phyloP scores from a whole-genome alignment of 2,113 vertebrate species.

The Alaudala cheleensis region DNA sequence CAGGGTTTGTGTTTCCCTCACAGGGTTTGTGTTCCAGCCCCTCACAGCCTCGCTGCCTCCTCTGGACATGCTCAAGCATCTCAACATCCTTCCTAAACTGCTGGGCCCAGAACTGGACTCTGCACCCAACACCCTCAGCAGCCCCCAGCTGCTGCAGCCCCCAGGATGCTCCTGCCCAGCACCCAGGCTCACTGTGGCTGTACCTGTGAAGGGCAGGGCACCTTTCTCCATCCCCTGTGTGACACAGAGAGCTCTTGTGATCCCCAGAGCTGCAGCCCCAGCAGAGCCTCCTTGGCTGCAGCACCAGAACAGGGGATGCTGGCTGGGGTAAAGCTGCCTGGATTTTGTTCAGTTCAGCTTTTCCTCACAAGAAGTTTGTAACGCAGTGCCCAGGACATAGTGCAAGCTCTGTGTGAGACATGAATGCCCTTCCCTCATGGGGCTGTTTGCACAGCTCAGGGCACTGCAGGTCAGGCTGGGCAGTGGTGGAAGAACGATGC shows the following conservation, averaged over 20 bases:
- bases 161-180: not conserved
- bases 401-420: conserved; percentile 35
- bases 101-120: too few species aligned
- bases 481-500: conserved; percentile 33
- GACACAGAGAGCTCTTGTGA: conserved; percentile 38
- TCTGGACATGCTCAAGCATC: too few species aligned
- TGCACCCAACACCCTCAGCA: rapidly evolving
- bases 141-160: not conserved
- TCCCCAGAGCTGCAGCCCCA: not conserved
- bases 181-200: rapidly evolving
- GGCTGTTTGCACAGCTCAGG: conserved; percentile 27
- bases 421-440: conserved; percentile 29
- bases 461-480: conserved; percentile 30
- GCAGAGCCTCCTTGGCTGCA: not conserved
- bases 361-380: conserved; percentile 5
- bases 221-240: not conserved
- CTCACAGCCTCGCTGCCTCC: too few species aligned
- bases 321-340: conserved; percentile 10
- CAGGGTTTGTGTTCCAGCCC: too few species aligned
- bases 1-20: too few species aligned
- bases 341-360: not conserved
- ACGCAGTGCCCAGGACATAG: not conserved
- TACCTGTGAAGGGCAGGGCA: not conserved
- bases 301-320: not conserved
- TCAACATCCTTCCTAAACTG: too few species aligned